Evolutionary conservation across 2,113 vertebrate genomes (phyloP).

Genomic region (Heliornis fulica): DNA sequence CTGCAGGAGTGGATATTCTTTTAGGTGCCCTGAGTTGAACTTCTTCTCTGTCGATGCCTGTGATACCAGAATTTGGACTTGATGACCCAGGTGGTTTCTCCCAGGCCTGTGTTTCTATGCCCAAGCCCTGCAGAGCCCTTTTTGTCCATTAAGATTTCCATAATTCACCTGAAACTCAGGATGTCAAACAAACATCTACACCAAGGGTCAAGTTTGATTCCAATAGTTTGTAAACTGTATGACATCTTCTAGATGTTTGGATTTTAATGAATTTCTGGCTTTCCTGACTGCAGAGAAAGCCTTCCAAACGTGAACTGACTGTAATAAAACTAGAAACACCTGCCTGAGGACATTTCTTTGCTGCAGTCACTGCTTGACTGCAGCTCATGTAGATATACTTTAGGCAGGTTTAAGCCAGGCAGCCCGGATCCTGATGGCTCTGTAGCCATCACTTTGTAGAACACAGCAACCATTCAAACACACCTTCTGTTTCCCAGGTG

Average conservation of each 20-base stretch:
- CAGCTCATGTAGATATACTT: not conserved
- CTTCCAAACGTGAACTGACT: not conserved
- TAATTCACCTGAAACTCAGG: not conserved
- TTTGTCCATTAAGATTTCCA: not conserved
- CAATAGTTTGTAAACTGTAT: not conserved
- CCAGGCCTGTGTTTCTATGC: not conserved
- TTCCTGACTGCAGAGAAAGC: not conserved
- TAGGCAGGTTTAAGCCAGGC: not conserved
- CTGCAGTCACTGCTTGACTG: not conserved
- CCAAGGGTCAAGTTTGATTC: not conserved
- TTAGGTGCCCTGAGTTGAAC: not conserved
- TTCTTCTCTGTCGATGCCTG: not conserved
- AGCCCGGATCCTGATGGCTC: not conserved
- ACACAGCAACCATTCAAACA: not conserved
- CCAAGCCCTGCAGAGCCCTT: not conserved
- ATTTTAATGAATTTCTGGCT: not conserved
- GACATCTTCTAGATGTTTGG: not conserved
- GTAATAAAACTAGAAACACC: slow-evolving; percentile 9
- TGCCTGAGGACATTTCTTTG: slow-evolving; percentile 13
- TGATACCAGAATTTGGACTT: not conserved
- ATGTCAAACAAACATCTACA: not conserved
- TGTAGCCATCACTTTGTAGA: not conserved
- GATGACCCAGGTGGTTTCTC: not conserved
- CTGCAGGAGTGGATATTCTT: not conserved
- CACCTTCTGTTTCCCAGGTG: not conserved